Conservation (phyloP, 2,113 vertebrate species). For the Acinonyx jubatus region DNA sequence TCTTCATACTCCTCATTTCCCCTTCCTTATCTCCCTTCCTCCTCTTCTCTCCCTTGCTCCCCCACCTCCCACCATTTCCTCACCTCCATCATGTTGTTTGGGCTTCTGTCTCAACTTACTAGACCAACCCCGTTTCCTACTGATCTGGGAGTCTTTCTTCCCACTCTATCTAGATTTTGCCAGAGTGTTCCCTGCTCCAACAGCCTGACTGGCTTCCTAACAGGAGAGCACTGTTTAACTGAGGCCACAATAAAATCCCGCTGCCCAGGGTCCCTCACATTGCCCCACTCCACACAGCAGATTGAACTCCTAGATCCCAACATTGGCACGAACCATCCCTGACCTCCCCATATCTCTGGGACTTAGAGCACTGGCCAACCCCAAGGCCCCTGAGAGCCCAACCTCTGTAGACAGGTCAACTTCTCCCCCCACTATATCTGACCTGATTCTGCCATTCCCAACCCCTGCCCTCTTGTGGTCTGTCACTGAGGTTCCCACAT, state of each 20-base stretch:
- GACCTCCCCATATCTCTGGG: neutral
- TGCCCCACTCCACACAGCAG: neutral
- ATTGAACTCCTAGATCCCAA: neutral
- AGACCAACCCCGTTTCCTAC: neutral
- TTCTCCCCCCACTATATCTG: neutral
- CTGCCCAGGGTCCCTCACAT: neutral
- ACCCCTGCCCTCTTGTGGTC: accelerated
- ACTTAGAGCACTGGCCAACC: neutral
- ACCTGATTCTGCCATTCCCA: neutral
- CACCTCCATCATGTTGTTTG: neutral
- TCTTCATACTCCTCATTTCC: neutral
- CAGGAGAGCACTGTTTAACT: neutral
- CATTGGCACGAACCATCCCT: neutral
- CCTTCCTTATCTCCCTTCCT: neutral
- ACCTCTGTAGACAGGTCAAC: neutral
- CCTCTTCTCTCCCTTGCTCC: neutral
- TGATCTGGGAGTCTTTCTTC: neutral
- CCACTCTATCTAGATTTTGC: neutral
- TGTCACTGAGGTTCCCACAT: neutral
- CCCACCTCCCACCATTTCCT: neutral
- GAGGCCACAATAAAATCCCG: neutral
- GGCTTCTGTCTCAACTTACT: neutral
- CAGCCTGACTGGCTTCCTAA: neutral
- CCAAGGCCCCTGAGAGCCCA: neutral
- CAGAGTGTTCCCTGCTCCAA: neutral